These are phyloP conservation scores for Sebastes baramenuke DNA, from an alignment of 2,797 vertebrate genomes.

Conservation along the genomic window DNA sequence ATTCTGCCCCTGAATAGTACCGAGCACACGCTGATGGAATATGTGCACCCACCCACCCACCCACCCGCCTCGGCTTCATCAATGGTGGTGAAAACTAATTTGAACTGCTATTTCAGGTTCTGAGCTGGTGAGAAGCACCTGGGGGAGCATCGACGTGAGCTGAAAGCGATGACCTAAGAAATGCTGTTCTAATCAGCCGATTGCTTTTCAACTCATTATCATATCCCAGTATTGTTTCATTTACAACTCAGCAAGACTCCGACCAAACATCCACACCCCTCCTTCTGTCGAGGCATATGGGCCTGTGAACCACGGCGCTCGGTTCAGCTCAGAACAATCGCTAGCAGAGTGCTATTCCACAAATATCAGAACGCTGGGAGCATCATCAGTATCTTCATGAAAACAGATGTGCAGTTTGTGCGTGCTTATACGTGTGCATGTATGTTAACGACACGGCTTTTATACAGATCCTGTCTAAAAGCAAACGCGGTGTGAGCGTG, in stretches of 20 bases:
- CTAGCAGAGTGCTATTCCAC: conserved; percentile 8
- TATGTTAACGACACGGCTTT: conserved; percentile 44
- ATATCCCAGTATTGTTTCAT: conserved; percentile 74
- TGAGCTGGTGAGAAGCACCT: conserved; percentile 35
- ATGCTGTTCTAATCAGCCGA: conserved; percentile 67
- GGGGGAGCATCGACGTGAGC: conserved; percentile 2
- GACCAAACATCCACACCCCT: conserved; percentile 54
- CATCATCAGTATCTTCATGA: conserved; percentile 6
- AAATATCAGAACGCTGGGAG: conserved; percentile 27
- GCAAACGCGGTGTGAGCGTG: conserved; percentile 21
- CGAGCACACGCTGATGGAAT: background rate
- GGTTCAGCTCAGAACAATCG: conserved; percentile 33
- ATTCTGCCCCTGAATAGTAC: background rate
- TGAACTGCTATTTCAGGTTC: conserved; percentile 42
- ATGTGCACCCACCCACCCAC: conserved; percentile 7
- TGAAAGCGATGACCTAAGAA: conserved; percentile 66
- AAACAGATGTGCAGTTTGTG: conserved; percentile 27
- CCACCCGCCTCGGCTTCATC: conserved; percentile 13
- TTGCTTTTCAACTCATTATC: conserved; percentile 73
- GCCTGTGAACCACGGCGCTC: conserved; percentile 52
- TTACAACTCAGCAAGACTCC: conserved; percentile 79
- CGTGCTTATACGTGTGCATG: conserved; percentile 18
- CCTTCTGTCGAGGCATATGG: conserved; percentile 75
- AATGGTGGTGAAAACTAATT: conserved; percentile 16
- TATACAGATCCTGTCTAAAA: conserved; percentile 15